Base-by-base conservation (phyloP, 1,140 invertebrate species). In the Thaumatotibia leucotreta region DNA sequence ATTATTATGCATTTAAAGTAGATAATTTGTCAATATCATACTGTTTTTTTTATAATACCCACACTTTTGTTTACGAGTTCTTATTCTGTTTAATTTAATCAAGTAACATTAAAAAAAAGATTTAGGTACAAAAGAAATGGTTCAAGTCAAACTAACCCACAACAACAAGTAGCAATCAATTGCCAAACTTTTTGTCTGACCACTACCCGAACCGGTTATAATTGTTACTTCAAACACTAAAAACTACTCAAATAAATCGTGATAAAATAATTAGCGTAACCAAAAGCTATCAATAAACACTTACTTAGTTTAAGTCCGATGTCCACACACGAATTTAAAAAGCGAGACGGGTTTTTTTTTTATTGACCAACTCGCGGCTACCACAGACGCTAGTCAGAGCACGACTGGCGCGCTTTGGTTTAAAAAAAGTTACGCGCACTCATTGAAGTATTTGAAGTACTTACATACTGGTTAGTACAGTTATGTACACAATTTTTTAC, bases 131-230 rank as follows among this genome's bases (percentile, higher is more conserved):
- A 35, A 2, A 35, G 11, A 35, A 35, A n/a, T n/a, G 5, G 32
- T 35, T 35, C 9, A 45, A 20, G 9, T 20, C 6, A 2, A 35
- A 45, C 4, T 45, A 14, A 45, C 39, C 39, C 14, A 8, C 39
- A 20, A 8, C 17, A 20, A 45, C 8, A 6, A 45, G 39, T 45
- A 45, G 14, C n/a, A 54, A 50, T 50, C 49, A 50, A 54, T 54
- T 54, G 23, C 50, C 50, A 54, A 54, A 54, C 50, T 54, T 54
- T 54, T 54, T 54, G 23, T 52, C 50, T 54, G 50, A 54, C 50
- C 50, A 54, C 50, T 23, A 54, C 11, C 50, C 23, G 22, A 27
- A 54, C 50, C 50, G 23, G 50, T 54, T 54, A 14, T 54, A 11
- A 27, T 11, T 54, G n/a, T 54, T 54, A 54, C 22, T 24, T 54